phyloP scores from a whole-genome alignment of 2,113 vertebrate genomes.

The Rhea pennata region DNA sequence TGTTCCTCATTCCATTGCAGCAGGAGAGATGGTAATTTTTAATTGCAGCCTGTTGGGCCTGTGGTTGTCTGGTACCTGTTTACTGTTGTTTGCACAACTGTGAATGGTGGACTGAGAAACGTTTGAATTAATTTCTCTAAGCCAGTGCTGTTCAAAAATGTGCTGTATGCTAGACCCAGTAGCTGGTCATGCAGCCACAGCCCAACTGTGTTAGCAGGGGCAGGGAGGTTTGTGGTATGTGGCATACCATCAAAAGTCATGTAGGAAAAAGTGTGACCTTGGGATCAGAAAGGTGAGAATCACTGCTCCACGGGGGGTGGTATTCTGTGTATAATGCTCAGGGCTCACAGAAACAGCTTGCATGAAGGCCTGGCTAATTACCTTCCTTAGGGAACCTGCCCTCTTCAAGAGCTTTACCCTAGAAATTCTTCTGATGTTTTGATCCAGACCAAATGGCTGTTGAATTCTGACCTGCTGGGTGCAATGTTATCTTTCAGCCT shows the following conservation, averaged over 20 bases:
- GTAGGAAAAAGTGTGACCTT: background rate
- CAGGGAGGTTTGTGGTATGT: background rate
- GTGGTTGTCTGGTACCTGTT: too few species aligned
- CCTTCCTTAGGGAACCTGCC: background rate
- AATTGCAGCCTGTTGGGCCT: fast-evolving
- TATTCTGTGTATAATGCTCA: background rate
- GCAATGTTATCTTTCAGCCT: background rate
- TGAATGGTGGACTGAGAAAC: background rate
- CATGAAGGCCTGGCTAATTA: background rate
- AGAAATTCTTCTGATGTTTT: background rate
- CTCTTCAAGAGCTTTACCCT: background rate
- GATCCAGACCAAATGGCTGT: background rate
- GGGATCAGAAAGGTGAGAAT: background rate
- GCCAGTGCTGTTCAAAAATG: too few species aligned
- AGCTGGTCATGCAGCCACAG: background rate
- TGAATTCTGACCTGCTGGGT: background rate
- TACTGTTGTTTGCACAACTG: background rate
- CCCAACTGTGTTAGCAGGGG: background rate
- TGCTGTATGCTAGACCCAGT: background rate
- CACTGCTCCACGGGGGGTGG: fast-evolving
- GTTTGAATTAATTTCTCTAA: background rate
- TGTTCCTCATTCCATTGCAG: background rate
- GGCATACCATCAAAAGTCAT: fast-evolving
- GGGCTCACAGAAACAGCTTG: background rate
- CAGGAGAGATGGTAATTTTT: background rate